Base-by-base conservation (phyloP, 2,888 invertebrate genomes). In the Xanthostigma xanthostigma region DNA sequence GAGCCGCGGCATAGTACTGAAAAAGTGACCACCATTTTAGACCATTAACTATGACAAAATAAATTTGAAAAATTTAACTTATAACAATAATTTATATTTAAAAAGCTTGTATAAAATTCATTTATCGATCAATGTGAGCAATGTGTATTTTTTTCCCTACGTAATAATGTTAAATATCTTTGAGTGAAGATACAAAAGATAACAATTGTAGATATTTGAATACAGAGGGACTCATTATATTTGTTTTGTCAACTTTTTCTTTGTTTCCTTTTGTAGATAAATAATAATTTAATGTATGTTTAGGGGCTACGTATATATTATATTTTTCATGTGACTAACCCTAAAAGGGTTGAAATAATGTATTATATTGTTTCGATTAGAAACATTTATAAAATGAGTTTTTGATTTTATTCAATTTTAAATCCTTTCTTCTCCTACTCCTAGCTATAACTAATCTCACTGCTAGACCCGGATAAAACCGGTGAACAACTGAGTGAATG, bases 251-350 rank as follows among this genome's bases (percentile, higher is more conserved):
- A 37, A 43, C 34, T 48, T 43, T 41, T 34, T 27, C 13, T 38
- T 41, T 41, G 17, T 40, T 46, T 41, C 36, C 41, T 48, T 48
- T 64, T 68, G 67, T 68, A 68, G 68, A 68, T 68, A 68, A 38
- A 37, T 42, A 48, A 48, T 43, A 55, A 42, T 48, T 51, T 53
- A 45, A 50, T 51, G 43, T 35, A 38, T 52, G 49, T 51, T 51
- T 50, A 49, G 47, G 17, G 48, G 50, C 49, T 36, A 49, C 50
- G 41, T 55, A 55, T 52, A 52, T 44, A 41, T 10, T 41, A 47
- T 49, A 49, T 49, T 46, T 49, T 51, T 49, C 44, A 48, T 46
- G 44, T 50, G 45, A 50, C 27, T 35, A 43, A 46, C 38, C 48
- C 48, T 56, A 54, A 54, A 56, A 56, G 55, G 54, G 53, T 54